These are phyloP conservation scores for Apodemia duryi DNA, from an alignment of 2,888 invertebrate genomes.

Conservation along the genomic window DNA sequence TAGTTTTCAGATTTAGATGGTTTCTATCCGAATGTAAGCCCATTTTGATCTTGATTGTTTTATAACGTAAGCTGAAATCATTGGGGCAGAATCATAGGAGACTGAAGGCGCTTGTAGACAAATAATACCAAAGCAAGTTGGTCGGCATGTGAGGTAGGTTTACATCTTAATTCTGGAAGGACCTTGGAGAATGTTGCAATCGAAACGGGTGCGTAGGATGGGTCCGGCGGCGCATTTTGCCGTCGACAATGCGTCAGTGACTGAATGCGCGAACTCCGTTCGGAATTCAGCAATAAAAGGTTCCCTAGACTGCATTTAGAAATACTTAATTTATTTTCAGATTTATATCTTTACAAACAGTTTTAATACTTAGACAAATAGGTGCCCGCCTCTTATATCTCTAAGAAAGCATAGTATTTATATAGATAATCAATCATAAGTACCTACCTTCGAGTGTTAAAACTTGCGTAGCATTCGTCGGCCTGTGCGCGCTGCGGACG, in stretches of 20 bases:
- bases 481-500: conserved; percentile 41
- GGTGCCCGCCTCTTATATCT: conserved; percentile 71
- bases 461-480: conserved; percentile 36
- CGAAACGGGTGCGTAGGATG: conserved; percentile 51
- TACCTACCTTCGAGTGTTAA: conserved; percentile 43
- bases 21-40: conserved; percentile 65
- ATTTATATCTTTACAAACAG: conserved; percentile 70
- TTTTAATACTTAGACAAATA: conserved; percentile 72
- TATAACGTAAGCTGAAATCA: conserved; percentile 56
- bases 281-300: conserved; percentile 64
- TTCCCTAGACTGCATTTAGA: conserved; percentile 77
- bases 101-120: conserved; percentile 45
- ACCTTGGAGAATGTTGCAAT: conserved; percentile 54
- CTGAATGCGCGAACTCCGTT: conserved; percentile 68
- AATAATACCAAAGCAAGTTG: conserved; percentile 42
- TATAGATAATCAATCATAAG: conserved; percentile 43
- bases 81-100: conserved; percentile 53
- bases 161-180: conserved; percentile 42
- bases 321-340: conserved; percentile 78
- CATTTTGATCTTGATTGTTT: conserved; percentile 62
- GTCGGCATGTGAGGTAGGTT: conserved; percentile 42
- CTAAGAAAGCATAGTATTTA: conserved; percentile 59
- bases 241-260: conserved; percentile 68
- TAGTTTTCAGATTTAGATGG: conserved; percentile 59
- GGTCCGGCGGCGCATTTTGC: conserved; percentile 41